Evolutionary conservation across 2,888 invertebrate species (phyloP).

Genomic region (Melitaea athalia): DNA sequence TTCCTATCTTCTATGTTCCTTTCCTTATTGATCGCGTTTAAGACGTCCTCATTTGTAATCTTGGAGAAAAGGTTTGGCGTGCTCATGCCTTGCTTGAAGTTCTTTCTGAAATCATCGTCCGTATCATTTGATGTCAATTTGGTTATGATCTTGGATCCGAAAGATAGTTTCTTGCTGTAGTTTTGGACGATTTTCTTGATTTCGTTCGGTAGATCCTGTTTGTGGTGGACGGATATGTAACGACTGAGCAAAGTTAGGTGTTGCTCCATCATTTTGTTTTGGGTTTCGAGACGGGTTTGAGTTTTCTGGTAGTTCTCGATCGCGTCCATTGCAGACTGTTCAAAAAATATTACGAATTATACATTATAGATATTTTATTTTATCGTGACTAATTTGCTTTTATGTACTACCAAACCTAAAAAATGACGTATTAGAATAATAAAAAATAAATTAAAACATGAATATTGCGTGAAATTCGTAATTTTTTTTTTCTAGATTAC

Average conservation of each 20-base stretch:
- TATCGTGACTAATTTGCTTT: too few species aligned
- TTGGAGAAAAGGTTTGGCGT: constrained; percentile 74
- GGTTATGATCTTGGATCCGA: constrained; percentile 72
- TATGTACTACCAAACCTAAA: too few species aligned
- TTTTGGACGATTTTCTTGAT: constrained; percentile 88
- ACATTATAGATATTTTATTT: too few species aligned
- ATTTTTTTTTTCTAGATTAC: too few species aligned
- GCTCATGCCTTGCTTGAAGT: constrained; percentile 65
- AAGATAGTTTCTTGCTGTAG: constrained; percentile 66
- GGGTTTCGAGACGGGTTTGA: constrained; percentile 86
- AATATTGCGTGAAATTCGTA: too few species aligned
- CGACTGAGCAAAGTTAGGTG: constrained; percentile 87
- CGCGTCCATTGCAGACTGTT: constrained; percentile 85
- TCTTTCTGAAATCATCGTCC: constrained; percentile 60
- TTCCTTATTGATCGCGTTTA: constrained; percentile 50
- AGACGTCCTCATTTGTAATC: constrained; percentile 56
- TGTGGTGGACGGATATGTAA: constrained; percentile 86
- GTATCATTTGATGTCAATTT: constrained; percentile 67
- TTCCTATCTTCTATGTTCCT: constrained; percentile 53
- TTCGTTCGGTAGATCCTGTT: constrained; percentile 87
- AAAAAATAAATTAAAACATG: too few species aligned
- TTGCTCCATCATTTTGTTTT: constrained; percentile 88
- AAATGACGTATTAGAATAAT: too few species aligned
- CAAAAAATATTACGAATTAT: background rate
- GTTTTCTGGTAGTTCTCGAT: constrained; percentile 84